phyloP scores from a whole-genome alignment of 2,888 invertebrate species.

The Tinea semifulvella region DNA sequence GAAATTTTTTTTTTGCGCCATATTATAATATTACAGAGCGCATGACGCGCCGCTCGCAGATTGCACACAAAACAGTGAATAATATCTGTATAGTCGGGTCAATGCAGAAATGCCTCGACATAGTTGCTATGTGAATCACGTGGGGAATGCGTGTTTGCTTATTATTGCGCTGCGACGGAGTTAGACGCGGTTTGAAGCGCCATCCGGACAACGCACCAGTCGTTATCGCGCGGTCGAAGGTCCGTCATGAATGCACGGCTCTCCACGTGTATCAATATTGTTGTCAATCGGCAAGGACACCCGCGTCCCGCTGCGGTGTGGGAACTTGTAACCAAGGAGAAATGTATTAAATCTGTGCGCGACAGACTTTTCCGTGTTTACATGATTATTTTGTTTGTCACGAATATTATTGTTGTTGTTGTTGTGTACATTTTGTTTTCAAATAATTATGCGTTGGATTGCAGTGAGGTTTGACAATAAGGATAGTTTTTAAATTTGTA shows the following conservation, averaged over 20 bases:
- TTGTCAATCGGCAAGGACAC: slow-evolving; percentile 59
- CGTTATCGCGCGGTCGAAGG: slow-evolving; percentile 22
- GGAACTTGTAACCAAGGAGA: slow-evolving; percentile 10
- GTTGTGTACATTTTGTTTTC: too few relatives aligned
- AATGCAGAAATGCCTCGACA: slow-evolving; percentile 25
- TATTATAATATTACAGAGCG: too few relatives aligned
- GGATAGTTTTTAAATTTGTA: too few relatives aligned
- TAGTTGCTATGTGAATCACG: slow-evolving; percentile 61
- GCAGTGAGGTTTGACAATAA: too few relatives aligned
- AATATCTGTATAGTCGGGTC: slow-evolving; percentile 9
- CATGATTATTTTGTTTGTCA: not conserved
- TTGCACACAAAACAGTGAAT: slow-evolving; percentile 4
- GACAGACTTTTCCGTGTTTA: not conserved
- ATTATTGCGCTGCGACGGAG: slow-evolving; percentile 51
- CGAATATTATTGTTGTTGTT: not conserved
- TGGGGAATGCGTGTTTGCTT: slow-evolving; percentile 42
- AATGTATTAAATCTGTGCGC: slow-evolving; percentile 10
- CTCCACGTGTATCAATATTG: slow-evolving; percentile 63
- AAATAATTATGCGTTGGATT: too few relatives aligned
- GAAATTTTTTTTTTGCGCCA: too few relatives aligned
- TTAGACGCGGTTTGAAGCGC: slow-evolving; percentile 4
- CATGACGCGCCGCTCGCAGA: not conserved
- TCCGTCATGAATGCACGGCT: slow-evolving; percentile 36
- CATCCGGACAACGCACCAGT: slow-evolving; percentile 7
- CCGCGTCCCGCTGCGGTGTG: slow-evolving; percentile 28